Conservation (phyloP, 2,797 vertebrate species). For the Odontamblyopus rebecca region DNA sequence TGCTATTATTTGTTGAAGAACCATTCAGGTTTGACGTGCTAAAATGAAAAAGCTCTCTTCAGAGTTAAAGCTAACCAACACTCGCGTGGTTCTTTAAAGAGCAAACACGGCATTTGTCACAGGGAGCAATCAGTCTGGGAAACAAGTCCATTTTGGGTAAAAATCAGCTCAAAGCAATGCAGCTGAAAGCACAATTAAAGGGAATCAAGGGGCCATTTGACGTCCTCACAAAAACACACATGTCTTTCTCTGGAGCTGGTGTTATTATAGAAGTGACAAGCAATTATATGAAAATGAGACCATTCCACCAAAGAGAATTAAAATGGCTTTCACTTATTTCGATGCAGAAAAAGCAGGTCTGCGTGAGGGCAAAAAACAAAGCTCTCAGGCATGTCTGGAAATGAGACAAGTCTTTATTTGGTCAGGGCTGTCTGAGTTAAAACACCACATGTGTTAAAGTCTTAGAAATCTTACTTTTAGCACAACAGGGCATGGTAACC, state of each 20-base stretch:
- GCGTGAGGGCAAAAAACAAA: not conserved
- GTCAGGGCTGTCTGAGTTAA: not conserved
- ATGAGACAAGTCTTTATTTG: constrained; percentile 2
- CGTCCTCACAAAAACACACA: not conserved
- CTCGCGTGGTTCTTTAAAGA: no score
- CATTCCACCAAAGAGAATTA: not conserved
- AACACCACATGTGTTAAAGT: not conserved
- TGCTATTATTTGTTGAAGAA: no score
- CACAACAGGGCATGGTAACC: not conserved
- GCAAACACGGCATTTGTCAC: not conserved
- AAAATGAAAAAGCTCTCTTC: no score
- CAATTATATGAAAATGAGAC: constrained; percentile 8
- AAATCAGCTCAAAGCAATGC: not conserved
- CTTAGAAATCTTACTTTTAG: not conserved
- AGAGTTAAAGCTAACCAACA: no score
- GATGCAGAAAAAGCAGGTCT: not conserved
- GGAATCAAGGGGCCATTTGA: not conserved
- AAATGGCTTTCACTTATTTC: not conserved
- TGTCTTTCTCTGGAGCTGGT: not conserved
- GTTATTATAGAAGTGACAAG: constrained; percentile 12
- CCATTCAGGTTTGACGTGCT: no score
- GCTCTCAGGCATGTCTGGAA: not conserved
- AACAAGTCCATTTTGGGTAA: not conserved
- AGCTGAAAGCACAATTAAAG: not conserved
- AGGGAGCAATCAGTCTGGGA: not conserved